These are phyloP conservation scores for Caenorhabditis drosophilae DNA, from an alignment of 2,888 invertebrate genomes.

Conservation along the genomic window DNA sequence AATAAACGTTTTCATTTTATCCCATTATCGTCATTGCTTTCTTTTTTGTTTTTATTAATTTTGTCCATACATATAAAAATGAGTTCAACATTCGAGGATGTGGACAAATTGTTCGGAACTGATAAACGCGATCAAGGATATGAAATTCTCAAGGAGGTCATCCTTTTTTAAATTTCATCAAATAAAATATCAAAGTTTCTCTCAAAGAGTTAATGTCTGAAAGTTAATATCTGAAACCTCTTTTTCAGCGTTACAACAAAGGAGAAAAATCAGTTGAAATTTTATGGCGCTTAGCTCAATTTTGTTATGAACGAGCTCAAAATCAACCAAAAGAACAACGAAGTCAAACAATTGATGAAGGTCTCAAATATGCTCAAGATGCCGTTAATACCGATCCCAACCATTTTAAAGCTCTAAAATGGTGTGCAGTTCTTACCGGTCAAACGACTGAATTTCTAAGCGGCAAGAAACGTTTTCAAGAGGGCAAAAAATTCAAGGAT, in stretches of 20 bases:
- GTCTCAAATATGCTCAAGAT: conserved; percentile 30
- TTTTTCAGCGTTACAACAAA: conserved; percentile 23
- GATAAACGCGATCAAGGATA: conserved; percentile 25
- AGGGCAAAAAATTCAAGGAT: conserved; percentile 62
- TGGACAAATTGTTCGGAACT: conserved; percentile 26
- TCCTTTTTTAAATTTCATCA: not conserved
- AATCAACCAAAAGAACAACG: conserved; percentile 17
- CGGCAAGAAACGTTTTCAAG: conserved; percentile 62
- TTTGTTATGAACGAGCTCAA: conserved; percentile 30
- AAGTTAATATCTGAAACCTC: too few species aligned
- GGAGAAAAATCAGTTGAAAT: conserved; percentile 30
- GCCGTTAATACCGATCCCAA: conserved; percentile 29
- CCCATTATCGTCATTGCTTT: too few species aligned
- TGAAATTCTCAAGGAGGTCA: conserved; percentile 21
- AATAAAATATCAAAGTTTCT: not conserved
- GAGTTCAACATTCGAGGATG: conserved; percentile 12
- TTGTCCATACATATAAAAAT: too few species aligned
- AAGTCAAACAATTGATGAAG: conserved; percentile 16
- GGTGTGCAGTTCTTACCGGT: conserved; percentile 61
- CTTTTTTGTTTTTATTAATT: too few species aligned
- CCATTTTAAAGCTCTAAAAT: conserved; percentile 58
- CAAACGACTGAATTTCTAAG: conserved; percentile 52
- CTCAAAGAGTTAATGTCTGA: too few species aligned
- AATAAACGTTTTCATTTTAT: too few species aligned
- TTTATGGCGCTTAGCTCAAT: conserved; percentile 39